These are phyloP conservation scores for Schrankia costaestrigalis DNA, from an alignment of 2,888 invertebrate genomes.

Conservation along the genomic window DNA sequence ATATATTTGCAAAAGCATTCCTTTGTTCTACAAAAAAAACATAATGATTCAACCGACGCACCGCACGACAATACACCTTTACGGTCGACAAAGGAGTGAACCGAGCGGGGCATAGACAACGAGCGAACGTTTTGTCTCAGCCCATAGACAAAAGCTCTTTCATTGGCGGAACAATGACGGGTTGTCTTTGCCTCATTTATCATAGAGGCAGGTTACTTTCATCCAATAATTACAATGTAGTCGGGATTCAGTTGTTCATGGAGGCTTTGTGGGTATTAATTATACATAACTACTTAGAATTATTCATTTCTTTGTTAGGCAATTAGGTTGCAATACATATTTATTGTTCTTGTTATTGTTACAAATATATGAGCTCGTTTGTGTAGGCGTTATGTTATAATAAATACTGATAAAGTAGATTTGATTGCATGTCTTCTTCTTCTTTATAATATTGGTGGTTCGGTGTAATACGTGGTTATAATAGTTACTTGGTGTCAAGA, in stretches of 20 bases:
- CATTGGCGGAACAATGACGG: constrained; percentile 68
- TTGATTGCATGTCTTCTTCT: no score
- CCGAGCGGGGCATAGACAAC: constrained; percentile 67
- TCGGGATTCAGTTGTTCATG: constrained; percentile 50
- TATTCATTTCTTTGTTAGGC: constrained; percentile 49
- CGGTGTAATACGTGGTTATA: no score
- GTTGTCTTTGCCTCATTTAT: constrained; percentile 76
- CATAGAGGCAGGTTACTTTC: constrained; percentile 77
- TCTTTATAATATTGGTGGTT: no score
- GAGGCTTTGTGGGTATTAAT: constrained; percentile 58
- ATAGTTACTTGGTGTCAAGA: no score
- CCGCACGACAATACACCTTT: constrained; percentile 55
- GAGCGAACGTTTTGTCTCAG: constrained; percentile 66
- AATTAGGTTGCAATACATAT: constrained; percentile 34
- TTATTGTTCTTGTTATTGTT: constrained; percentile 13
- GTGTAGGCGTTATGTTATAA: neutral
- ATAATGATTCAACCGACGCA: constrained; percentile 68
- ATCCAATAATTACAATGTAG: constrained; percentile 76
- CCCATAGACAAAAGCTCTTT: constrained; percentile 76
- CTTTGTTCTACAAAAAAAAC: constrained; percentile 51
- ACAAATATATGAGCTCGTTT: constrained; percentile 1
- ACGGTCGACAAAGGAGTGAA: constrained; percentile 69
- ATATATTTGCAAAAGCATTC: constrained; percentile 62
- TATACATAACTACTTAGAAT: constrained; percentile 54
- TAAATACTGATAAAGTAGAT: no score